Percentiles rank a stretch among this genome's conserved stretches.
These are phyloP conservation scores for Epiblema foenella DNA, from an alignment of 2,888 invertebrate species.

Conservation along the genomic window DNA sequence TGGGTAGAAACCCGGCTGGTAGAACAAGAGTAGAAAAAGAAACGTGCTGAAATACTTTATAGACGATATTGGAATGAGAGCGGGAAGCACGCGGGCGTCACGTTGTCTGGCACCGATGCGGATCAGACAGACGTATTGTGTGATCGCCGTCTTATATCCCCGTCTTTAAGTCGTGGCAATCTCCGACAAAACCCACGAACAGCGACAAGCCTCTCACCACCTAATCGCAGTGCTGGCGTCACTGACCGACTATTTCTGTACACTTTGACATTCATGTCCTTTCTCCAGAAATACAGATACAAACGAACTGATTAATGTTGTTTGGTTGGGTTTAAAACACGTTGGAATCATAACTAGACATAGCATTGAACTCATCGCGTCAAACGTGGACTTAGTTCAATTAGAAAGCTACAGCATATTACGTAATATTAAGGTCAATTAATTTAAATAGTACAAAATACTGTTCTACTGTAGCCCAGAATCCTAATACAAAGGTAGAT, in stretches of 20 bases:
- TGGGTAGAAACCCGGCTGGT: background rate
- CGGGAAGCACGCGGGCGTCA: slow-evolving; percentile 61
- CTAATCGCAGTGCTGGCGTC: slow-evolving; percentile 58
- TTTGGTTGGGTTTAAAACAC: slow-evolving; percentile 41
- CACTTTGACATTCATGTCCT: slow-evolving; percentile 59
- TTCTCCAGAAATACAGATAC: slow-evolving; percentile 69
- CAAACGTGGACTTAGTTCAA: slow-evolving; percentile 20
- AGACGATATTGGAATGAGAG: slow-evolving; percentile 48
- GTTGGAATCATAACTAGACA: slow-evolving; percentile 16
- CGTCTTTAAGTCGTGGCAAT: slow-evolving; percentile 46
- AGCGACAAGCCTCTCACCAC: slow-evolving; percentile 41
- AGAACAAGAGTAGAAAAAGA: background rate
- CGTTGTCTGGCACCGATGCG: slow-evolving; percentile 59
- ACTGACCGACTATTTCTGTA: slow-evolving; percentile 75
- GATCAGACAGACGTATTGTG: slow-evolving; percentile 46
- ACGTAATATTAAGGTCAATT: too few relatives aligned
- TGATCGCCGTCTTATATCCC: slow-evolving; percentile 40
- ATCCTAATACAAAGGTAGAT: too few relatives aligned
- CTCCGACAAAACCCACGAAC: slow-evolving; percentile 33
- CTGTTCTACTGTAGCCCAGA: too few relatives aligned
- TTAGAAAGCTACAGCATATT: too few relatives aligned
- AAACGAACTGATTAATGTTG: slow-evolving; percentile 46
- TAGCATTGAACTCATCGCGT: slow-evolving; percentile 19
- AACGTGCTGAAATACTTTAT: slow-evolving; percentile 26
- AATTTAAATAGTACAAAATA: too few relatives aligned